These are phyloP conservation scores for Parauchenoglanis punctatus DNA, from an alignment of 2,797 vertebrate genomes.

Conservation along the genomic window DNA sequence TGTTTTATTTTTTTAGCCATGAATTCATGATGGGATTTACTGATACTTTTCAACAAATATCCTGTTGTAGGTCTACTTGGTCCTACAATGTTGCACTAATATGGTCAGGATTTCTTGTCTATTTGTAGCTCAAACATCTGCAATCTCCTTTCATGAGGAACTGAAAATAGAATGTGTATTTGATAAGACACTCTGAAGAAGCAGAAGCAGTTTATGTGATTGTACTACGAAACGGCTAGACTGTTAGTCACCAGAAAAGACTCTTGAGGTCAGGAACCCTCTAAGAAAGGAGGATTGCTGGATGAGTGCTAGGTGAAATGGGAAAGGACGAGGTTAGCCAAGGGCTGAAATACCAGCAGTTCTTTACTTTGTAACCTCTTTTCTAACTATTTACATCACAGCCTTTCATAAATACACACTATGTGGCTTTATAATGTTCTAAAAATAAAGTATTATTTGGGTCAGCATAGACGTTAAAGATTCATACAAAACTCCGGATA, in stretches of 20 bases:
- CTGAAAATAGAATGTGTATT: constrained; percentile 13
- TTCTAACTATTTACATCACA: background rate
- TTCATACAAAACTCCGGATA: background rate
- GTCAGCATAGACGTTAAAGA: background rate
- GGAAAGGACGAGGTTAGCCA: constrained; percentile 39
- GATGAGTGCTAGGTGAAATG: constrained; percentile 19
- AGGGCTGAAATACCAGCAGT: constrained; percentile 34
- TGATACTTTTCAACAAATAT: constrained; percentile 4
- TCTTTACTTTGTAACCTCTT: background rate
- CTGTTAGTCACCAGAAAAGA: constrained; percentile 34
- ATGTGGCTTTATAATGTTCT: background rate
- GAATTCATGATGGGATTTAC: constrained; percentile 15
- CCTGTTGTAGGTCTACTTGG: background rate
- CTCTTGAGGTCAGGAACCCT: constrained; percentile 14
- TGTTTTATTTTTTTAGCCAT: constrained; percentile 14
- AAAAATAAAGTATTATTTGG: background rate
- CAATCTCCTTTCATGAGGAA: constrained; percentile 1
- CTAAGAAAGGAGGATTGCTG: constrained; percentile 20
- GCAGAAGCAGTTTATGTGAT: constrained; percentile 6
- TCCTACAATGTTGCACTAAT: constrained; percentile 31
- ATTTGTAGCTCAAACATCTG: constrained; percentile 16
- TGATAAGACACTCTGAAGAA: constrained; percentile 13
- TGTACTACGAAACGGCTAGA: constrained; percentile 15
- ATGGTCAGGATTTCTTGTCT: constrained; percentile 32
- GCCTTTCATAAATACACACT: background rate